A percentile compares a stretch with the other conserved stretches of the same genome.
Conservation (phyloP, 2,113 vertebrate species). For the Delphinus delphis region DNA sequence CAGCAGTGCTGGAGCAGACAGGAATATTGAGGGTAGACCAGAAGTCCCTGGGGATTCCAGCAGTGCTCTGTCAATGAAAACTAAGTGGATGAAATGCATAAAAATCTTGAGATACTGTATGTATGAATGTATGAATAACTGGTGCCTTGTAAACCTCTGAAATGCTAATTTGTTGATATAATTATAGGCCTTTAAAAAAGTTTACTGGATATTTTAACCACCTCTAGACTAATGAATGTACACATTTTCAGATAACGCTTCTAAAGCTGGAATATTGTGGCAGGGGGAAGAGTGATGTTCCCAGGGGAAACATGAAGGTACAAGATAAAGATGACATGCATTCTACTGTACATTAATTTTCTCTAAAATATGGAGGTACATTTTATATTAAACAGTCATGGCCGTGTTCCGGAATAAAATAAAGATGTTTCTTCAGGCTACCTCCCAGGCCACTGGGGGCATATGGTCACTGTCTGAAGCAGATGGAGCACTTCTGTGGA, state of each 20-base stretch:
- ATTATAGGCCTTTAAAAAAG: background rate
- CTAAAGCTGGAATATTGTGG: background rate
- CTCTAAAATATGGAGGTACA: background rate
- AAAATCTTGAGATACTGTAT: background rate
- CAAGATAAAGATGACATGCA: background rate
- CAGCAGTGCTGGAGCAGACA: background rate
- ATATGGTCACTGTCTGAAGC: background rate
- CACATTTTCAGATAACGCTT: background rate
- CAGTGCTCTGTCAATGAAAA: background rate
- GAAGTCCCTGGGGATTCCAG: background rate
- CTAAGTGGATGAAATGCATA: background rate
- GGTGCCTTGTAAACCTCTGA: background rate
- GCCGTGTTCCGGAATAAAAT: background rate
- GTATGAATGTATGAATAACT: background rate
- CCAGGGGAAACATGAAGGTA: background rate
- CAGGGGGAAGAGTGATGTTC: background rate
- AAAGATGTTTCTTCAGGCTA: background rate
- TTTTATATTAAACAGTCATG: background rate
- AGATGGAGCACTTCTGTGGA: background rate
- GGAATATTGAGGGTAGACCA: background rate
- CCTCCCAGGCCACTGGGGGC: background rate
- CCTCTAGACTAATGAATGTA: background rate
- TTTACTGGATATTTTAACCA: background rate
- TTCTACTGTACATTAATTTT: background rate
- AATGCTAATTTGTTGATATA: background rate